A percentile compares a stretch with the other conserved stretches of the same genome.
Evolutionary conservation across 2,797 vertebrate genomes (phyloP).

Genomic region (Microhierax caerulescens): DNA sequence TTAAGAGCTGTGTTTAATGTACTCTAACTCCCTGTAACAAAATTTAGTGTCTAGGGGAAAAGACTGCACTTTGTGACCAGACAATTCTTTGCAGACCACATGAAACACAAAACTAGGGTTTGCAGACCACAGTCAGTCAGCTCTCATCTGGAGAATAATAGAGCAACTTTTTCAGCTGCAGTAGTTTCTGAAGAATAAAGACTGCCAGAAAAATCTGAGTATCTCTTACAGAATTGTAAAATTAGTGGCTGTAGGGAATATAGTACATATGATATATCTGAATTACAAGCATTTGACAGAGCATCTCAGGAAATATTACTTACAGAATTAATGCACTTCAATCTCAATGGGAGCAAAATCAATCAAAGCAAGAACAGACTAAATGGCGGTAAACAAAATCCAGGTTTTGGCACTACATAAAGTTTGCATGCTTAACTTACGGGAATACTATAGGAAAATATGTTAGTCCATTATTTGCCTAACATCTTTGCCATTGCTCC

Average conservation of each 20-base stretch:
- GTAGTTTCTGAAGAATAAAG: neutral
- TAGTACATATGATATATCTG: neutral
- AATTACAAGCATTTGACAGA: slow-evolving; percentile 3
- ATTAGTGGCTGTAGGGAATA: neutral
- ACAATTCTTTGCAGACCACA: neutral
- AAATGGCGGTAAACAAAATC: neutral
- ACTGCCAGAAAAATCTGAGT: neutral
- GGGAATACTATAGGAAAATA: neutral
- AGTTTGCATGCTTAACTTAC: neutral
- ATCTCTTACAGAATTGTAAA: neutral
- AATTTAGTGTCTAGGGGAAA: neutral
- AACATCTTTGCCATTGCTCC: neutral
- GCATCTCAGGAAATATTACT: slow-evolving; percentile 15
- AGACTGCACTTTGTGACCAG: neutral
- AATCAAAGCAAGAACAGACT: neutral
- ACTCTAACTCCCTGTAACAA: neutral
- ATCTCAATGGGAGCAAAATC: neutral
- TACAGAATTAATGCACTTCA: slow-evolving; percentile 22
- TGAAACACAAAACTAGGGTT: neutral
- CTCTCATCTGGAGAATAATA: neutral
- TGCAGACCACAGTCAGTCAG: neutral
- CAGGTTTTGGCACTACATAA: neutral
- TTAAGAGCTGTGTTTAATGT: neutral
- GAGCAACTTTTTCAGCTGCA: neutral
- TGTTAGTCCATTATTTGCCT: neutral